Evolutionary conservation across 92 coral and sea anemone species (phyloP).

Genomic region (Siderastrea siderea): DNA sequence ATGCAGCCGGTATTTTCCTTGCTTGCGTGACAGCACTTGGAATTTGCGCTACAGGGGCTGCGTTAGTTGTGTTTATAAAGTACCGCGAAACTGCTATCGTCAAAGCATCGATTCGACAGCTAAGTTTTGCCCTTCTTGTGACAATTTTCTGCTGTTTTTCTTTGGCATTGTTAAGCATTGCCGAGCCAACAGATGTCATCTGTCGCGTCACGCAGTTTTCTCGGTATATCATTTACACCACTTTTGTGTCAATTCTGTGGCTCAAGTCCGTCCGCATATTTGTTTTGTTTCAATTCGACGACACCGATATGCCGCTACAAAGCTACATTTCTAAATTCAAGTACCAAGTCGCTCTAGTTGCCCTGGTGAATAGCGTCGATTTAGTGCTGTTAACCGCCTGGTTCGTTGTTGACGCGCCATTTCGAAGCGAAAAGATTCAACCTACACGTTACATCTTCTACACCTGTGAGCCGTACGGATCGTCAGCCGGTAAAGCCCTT

Average conservation of each 20-base stretch:
- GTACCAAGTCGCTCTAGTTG: slow-evolving; percentile 38
- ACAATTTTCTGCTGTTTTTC: slow-evolving; percentile 59
- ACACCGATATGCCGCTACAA: slow-evolving; percentile 8
- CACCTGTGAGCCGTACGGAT: slow-evolving; percentile 16
- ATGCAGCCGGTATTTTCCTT: slow-evolving; percentile 53
- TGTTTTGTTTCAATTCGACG: slow-evolving; percentile 49
- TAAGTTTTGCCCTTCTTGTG: slow-evolving; percentile 62
- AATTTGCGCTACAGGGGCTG: slow-evolving; percentile 19
- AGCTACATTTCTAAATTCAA: slow-evolving; percentile 32
- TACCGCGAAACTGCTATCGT: slow-evolving; percentile 69
- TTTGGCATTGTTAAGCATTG: slow-evolving; percentile 51
- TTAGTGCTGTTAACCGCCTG: slow-evolving; percentile 26
- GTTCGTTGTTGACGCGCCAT: slow-evolving; percentile 38
- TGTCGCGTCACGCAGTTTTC: slow-evolving; percentile 63
- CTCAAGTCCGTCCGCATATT: slow-evolving; percentile 72
- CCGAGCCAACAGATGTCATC: slow-evolving; percentile 38
- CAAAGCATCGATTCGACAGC: slow-evolving; percentile 71
- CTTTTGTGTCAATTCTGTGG: slow-evolving; percentile 67
- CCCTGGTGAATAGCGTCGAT: slow-evolving; percentile 24
- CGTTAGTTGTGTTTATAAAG: slow-evolving; percentile 39
- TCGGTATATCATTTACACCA: slow-evolving; percentile 67
- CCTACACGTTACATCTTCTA: slow-evolving; percentile 26
- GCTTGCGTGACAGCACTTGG: slow-evolving; percentile 40
- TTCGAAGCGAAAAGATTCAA: neutral
- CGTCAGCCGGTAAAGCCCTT: slow-evolving; percentile 15